Evolutionary conservation across 2,797 vertebrate genomes (phyloP), one percentile per base, ranked within the genome.

Genomic region (Aulostomus chinensis): DNA sequence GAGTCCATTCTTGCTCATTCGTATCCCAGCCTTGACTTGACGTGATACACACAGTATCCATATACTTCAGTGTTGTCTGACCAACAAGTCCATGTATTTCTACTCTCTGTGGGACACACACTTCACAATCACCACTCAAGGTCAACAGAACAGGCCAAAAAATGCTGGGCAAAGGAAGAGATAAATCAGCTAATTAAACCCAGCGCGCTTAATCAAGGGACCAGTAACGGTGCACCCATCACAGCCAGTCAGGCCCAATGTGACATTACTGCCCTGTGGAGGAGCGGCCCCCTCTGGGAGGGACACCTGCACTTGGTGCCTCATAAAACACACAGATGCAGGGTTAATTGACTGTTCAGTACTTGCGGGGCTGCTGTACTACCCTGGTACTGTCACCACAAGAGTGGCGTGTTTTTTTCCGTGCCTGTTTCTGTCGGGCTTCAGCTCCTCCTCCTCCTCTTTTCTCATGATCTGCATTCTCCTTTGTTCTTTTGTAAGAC

Each of bases 281-380:
- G 94, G 93, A 94, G 91, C 94, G 94, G 93, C 91, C 93, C 90
- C 92, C 81, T 73, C 64, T 58, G 79, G 84, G 81, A 80, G 60
- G 58, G 61, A 48, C 75, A 92, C 64, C 72, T 79, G 84, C 90
- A 91, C 82, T 78, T 87, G 39, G 77, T 57, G 91, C 92, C 91
- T 95, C 93, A 92, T 97, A 96, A 99, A 97, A 93, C 94, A 95
- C 94, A 95, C 94, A 97, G 94, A 97, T 95, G 96, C 93, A 92
- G 93, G 93, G 94, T 96, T 98, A 97, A 99, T 94, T 95, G 95
- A 95, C 93, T 96, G 94, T 93, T 90, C 90, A 93, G 92, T 91
- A 90, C 92, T 93, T 89, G 80, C 93, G 90, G 80, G 89, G 88
- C 92, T 89, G 93, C 93, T 89, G 89, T 92, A n/a, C n/a, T n/a